Evolutionary conservation across 2,797 vertebrate genomes (phyloP).

Genomic region (Onychomys leucogaster): DNA sequence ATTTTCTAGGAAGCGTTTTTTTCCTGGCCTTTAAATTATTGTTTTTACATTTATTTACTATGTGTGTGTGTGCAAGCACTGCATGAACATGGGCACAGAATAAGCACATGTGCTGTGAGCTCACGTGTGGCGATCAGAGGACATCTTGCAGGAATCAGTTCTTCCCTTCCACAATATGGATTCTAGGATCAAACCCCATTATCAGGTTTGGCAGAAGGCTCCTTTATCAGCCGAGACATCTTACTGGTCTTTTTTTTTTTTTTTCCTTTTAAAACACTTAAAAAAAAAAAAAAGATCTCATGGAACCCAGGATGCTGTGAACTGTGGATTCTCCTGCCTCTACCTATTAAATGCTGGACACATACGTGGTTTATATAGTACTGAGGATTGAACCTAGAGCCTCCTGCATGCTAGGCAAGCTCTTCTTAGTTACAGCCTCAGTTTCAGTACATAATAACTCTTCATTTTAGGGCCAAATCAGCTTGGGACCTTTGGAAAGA

Average conservation of each 20-base stretch:
- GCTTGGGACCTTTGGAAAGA: slow-evolving; percentile 3
- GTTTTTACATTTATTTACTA: not conserved
- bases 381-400: not conserved
- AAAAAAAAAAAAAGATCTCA: not conserved
- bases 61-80: too few relatives aligned
- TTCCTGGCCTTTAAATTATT: not conserved
- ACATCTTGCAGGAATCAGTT: not conserved
- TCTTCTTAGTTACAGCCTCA: not conserved
- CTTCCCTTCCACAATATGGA: not conserved
- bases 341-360: not conserved
- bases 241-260: not conserved
- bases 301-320: not conserved
- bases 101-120: not conserved
- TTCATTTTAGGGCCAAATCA: not conserved
- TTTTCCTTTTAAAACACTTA: not conserved
- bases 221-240: not conserved
- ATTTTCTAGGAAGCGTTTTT: not conserved
- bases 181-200: not conserved
- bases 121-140: not conserved
- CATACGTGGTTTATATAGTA: not conserved
- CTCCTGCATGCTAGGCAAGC: not conserved
- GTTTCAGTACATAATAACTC: not conserved
- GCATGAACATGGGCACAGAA: not conserved
- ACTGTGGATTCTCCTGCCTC: not conserved
- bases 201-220: not conserved